Percentiles rank a stretch among this genome's conserved stretches.
Conservation (phyloP, 2,888 invertebrate species). For the Neoascia interrupta region DNA sequence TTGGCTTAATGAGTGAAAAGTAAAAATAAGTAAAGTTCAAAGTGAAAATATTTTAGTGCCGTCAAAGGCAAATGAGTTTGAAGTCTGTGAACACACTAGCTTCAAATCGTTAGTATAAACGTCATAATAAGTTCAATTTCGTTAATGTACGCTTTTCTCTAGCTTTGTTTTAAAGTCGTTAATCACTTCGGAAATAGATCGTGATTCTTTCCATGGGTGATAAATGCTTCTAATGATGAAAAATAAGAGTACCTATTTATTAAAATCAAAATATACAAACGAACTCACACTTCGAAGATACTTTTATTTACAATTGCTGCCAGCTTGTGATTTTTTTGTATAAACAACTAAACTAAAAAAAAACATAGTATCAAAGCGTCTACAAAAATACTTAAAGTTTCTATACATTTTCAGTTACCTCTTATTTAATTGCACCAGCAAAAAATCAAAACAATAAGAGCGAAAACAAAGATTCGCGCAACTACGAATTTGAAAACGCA, state of each 20-base stretch:
- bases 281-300: conserved; percentile 7
- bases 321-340: conserved; percentile 35
- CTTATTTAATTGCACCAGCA: neutral
- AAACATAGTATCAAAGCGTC: too few species aligned
- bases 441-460: neutral
- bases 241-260: conserved; percentile 53
- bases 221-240: conserved; percentile 33
- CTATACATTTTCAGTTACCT: neutral
- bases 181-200: conserved; percentile 54
- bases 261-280: conserved; percentile 56
- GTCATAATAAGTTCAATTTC: too few species aligned
- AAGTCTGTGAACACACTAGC: too few species aligned
- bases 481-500: too few species aligned
- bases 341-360: conserved; percentile 38
- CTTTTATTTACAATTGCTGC: conserved; percentile 49
- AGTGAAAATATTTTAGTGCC: too few species aligned
- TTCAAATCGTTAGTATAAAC: too few species aligned
- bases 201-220: conserved; percentile 38
- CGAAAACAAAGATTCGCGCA: neutral
- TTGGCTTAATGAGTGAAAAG: neutral
- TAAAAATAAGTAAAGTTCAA: too few species aligned
- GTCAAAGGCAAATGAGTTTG: too few species aligned
- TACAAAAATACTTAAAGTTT: conserved; percentile 6
- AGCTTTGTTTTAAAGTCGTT: conserved; percentile 10
- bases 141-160: too few species aligned